A percentile compares a stretch with the other conserved stretches of the same genome.
phyloP scores from a whole-genome alignment of 2,113 vertebrate species.

The Athene cunicularia region DNA sequence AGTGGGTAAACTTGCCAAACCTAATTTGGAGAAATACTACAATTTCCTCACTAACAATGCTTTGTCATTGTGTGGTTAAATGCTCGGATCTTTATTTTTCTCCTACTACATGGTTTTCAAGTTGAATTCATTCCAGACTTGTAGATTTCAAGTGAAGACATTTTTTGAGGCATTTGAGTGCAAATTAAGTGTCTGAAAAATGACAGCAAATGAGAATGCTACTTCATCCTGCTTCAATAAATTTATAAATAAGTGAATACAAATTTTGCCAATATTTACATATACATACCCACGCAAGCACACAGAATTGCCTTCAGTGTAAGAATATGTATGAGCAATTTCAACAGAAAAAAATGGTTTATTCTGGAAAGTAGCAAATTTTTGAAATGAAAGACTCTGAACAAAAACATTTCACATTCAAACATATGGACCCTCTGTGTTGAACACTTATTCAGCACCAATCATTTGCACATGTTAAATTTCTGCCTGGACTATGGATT shows the following conservation, averaged over 20 bases:
- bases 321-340: constrained; percentile 43
- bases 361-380: constrained; percentile 13
- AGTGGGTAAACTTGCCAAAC: neutral
- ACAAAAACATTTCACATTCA: constrained; percentile 31
- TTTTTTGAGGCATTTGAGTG: constrained; percentile 49
- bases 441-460: neutral
- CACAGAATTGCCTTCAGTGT: neutral
- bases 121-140: neutral
- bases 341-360: neutral
- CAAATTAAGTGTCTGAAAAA: constrained; percentile 52
- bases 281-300: neutral
- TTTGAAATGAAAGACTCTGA: constrained; percentile 12
- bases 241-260: constrained; percentile 45
- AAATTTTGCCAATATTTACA: constrained; percentile 52
- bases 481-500: neutral
- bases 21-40: neutral
- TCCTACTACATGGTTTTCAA: neutral
- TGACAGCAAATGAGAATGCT: constrained; percentile 56
- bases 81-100: constrained; percentile 10
- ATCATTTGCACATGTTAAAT: neutral
- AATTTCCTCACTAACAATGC: neutral
- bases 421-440: neutral
- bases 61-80: neutral
- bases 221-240: constrained; percentile 47
- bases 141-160: constrained; percentile 35